phyloP scores from a whole-genome alignment of 2,797 vertebrate genomes.

The Cyclura pinguis region DNA sequence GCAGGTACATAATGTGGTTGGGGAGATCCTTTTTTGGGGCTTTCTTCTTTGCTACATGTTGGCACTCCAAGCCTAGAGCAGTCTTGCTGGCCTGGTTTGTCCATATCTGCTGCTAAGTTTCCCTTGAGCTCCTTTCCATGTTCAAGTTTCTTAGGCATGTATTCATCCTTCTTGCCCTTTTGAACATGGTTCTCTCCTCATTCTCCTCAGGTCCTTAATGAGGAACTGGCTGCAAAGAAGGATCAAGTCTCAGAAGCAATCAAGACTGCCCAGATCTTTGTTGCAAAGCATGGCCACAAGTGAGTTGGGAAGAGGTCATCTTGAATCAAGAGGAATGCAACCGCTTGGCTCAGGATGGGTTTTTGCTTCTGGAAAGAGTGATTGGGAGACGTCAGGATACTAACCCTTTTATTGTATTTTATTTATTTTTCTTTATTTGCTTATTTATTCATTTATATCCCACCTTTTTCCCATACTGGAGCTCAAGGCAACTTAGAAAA shows the following conservation, averaged over 20 bases:
- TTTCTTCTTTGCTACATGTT: not conserved
- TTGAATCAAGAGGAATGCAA: not conserved
- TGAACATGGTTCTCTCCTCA: not conserved
- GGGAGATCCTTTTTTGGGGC: too few species aligned
- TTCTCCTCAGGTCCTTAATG: slow-evolving; percentile 84
- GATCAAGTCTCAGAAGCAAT: slow-evolving; percentile 93
- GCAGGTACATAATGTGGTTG: slow-evolving; percentile 82
- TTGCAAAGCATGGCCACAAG: slow-evolving; percentile 96
- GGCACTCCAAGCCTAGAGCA: too few species aligned
- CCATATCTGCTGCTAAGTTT: too few species aligned
- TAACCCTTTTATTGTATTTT: too few species aligned
- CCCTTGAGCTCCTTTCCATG: not conserved
- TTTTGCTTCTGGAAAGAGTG: not conserved
- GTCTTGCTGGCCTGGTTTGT: not conserved
- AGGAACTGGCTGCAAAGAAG: slow-evolving; percentile 90
- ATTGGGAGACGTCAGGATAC: not conserved
- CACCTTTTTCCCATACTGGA: too few species aligned
- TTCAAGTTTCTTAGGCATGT: not conserved
- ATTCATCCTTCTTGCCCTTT: not conserved
- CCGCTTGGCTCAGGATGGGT: too few species aligned
- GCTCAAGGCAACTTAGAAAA: too few species aligned
- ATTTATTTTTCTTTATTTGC: too few species aligned
- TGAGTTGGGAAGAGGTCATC: slow-evolving; percentile 77
- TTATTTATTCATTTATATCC: too few species aligned
- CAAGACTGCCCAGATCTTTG: slow-evolving; percentile 92